Percentiles rank a stretch among this genome's conserved stretches.
phyloP scores from a whole-genome alignment of 2,888 invertebrate species.

The Mechanitis messenoides region DNA sequence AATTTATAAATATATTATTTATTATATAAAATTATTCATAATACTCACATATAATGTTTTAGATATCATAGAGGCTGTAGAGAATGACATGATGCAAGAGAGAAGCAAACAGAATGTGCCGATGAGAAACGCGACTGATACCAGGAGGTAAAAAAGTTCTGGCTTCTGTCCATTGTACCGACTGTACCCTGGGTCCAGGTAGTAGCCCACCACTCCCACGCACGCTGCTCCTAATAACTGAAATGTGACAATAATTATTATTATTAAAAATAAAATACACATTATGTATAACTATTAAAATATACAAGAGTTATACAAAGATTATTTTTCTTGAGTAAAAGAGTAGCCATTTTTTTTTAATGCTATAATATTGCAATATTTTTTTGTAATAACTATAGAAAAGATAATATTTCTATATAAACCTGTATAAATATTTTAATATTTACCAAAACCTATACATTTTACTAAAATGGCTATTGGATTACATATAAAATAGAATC shows the following conservation, averaged over 20 bases:
- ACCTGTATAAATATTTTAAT: too few relatives aligned
- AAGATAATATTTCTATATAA: too few relatives aligned
- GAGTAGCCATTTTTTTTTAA: too few relatives aligned
- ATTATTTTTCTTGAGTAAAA: too few relatives aligned
- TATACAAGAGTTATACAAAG: too few relatives aligned
- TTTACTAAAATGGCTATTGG: too few relatives aligned
- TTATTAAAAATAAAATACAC: background rate
- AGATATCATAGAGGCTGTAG: conserved; percentile 88
- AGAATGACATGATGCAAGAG: conserved; percentile 85
- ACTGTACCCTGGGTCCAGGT: conserved; percentile 52
- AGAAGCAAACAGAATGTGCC: conserved; percentile 85
- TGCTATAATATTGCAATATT: too few relatives aligned
- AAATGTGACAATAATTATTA: conserved; percentile 21
- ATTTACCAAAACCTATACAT: too few relatives aligned
- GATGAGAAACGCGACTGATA: conserved; percentile 86
- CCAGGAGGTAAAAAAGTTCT: conserved; percentile 83
- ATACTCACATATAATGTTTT: conserved; percentile 87
- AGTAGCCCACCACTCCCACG: conserved; percentile 82
- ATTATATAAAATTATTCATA: too few relatives aligned
- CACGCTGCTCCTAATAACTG: conserved; percentile 86
- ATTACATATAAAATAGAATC: too few relatives aligned
- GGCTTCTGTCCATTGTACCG: conserved; percentile 59
- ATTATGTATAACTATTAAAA: background rate
- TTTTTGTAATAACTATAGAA: too few relatives aligned
- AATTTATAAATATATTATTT: too few relatives aligned